These are phyloP conservation scores for Drosophila maculinotata DNA, from an alignment of 2,888 invertebrate species.

Conservation along the genomic window DNA sequence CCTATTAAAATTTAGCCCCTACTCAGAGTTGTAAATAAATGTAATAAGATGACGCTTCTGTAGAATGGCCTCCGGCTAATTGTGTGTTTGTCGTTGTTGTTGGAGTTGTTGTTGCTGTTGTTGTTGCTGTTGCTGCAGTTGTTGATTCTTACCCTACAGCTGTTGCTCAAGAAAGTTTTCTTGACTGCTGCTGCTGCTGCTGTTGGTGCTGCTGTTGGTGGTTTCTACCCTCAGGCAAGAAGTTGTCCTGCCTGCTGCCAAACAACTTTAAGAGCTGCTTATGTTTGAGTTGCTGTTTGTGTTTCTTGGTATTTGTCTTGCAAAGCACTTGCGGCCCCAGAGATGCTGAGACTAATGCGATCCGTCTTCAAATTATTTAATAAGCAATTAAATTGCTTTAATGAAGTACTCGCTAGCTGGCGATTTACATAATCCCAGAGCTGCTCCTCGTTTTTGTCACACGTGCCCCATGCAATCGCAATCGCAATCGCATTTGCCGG, in stretches of 20 bases:
- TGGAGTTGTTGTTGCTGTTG: constrained; percentile 33
- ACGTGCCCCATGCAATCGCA: no score
- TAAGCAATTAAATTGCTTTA: constrained; percentile 70
- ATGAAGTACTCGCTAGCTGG: constrained; percentile 41
- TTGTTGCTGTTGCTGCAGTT: constrained; percentile 34
- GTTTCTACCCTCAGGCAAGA: constrained; percentile 19
- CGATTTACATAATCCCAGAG: constrained; percentile 61
- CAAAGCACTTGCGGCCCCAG: constrained; percentile 35
- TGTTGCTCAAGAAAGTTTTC: constrained; percentile 40
- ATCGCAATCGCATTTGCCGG: not conserved
- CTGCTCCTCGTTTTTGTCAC: constrained; percentile 5
- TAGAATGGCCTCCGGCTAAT: constrained; percentile 35
- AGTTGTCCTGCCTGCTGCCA: constrained; percentile 31
- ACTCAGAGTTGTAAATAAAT: constrained; percentile 41
- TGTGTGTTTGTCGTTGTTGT: constrained; percentile 21
- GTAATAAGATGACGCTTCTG: constrained; percentile 30
- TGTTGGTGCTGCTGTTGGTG: not conserved
- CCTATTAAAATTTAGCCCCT: constrained; percentile 3
- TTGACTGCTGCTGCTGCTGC: constrained; percentile 7
- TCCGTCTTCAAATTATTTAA: constrained; percentile 59
- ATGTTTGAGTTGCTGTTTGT: constrained; percentile 57
- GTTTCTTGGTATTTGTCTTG: constrained; percentile 34
- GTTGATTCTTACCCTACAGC: constrained; percentile 11
- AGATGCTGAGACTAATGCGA: constrained; percentile 14
- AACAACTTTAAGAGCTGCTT: constrained; percentile 38